A percentile compares a stretch with the other conserved stretches of the same genome.
Conservation (phyloP, 2,113 vertebrate species). For the Mastomys coucha region DNA sequence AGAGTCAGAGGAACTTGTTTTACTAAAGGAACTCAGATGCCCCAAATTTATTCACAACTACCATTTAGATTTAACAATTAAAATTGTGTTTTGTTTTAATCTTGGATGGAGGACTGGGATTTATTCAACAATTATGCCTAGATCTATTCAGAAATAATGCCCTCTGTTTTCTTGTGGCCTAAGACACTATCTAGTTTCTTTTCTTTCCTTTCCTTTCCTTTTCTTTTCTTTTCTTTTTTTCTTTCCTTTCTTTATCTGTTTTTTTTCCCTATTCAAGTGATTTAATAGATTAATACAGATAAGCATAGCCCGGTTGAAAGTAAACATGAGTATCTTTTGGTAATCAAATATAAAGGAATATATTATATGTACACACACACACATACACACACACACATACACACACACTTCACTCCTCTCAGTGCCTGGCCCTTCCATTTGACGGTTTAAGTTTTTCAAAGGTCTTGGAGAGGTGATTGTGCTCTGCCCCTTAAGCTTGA, state of each 20-base stretch:
- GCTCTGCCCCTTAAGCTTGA: neutral
- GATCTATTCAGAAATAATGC: neutral
- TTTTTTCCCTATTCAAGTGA: neutral
- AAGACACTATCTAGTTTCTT: neutral
- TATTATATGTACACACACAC: neutral
- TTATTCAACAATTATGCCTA: conserved; percentile 34
- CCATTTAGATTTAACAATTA: neutral
- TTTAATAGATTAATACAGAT: neutral
- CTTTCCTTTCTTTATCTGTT: too few species aligned
- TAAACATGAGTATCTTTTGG: conserved; percentile 3
- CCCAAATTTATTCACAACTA: neutral
- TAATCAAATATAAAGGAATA: conserved; percentile 12
- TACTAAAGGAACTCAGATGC: neutral
- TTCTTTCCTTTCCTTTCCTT: neutral
- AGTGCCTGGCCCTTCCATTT: neutral
- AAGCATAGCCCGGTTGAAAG: neutral
- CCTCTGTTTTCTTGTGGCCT: neutral
- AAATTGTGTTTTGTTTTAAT: neutral
- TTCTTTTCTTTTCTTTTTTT: neutral
- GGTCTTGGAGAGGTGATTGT: neutral
- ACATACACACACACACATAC: too few species aligned
- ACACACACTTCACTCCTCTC: neutral
- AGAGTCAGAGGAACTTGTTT: neutral
- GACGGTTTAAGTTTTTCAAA: neutral
- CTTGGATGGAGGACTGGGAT: neutral